Evolutionary conservation across 64 coral and sea anemone genomes (phyloP).

Genomic region (Stichodactyla mertensii): DNA sequence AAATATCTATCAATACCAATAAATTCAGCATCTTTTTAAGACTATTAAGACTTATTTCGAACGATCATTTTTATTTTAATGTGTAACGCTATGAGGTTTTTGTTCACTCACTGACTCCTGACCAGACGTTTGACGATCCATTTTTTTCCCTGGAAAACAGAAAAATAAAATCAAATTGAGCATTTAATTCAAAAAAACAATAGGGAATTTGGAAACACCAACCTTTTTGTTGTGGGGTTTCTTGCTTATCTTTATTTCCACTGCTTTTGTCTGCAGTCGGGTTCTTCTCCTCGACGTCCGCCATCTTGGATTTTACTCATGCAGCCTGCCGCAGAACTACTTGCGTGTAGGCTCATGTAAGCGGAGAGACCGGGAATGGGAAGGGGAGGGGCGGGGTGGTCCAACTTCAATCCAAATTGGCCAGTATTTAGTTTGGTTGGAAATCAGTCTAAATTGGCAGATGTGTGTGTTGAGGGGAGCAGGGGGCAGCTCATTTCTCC

Average conservation of each 20-base stretch:
- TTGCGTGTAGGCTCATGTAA: not conserved
- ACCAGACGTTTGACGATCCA: not conserved
- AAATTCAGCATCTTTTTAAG: too few species aligned
- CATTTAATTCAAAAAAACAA: not conserved
- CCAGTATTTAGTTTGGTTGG: too few species aligned
- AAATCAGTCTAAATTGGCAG: too few species aligned
- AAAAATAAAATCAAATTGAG: not conserved
- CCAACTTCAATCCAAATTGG: too few species aligned
- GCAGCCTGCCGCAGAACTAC: not conserved
- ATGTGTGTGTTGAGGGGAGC: too few species aligned
- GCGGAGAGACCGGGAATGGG: not conserved
- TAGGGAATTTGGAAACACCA: not conserved
- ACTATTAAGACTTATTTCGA: too few species aligned
- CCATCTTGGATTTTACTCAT: constrained; percentile 5
- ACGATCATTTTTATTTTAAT: too few species aligned
- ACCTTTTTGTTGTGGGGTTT: not conserved
- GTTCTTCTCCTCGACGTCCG: not conserved
- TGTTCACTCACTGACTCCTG: not conserved
- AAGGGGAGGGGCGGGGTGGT: too few species aligned
- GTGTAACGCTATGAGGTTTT: not conserved
- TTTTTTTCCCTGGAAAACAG: not conserved
- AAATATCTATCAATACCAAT: too few species aligned
- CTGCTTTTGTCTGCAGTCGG: not conserved
- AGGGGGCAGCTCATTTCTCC: too few species aligned
- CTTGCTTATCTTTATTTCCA: not conserved